phyloP scores from a whole-genome alignment of 2,797 vertebrate species.

The Halcyon leucocephala region DNA sequence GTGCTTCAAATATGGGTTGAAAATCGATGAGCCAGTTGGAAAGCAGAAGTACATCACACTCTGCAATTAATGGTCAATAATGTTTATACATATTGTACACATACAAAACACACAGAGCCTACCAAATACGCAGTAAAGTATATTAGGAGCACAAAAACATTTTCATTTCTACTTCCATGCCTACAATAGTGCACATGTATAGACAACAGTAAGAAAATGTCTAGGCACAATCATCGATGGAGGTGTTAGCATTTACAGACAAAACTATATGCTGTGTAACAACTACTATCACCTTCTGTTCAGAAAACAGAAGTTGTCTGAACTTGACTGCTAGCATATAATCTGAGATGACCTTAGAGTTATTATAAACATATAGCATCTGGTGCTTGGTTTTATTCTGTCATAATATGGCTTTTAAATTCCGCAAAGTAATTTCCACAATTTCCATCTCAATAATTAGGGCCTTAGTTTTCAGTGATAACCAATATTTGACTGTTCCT shows the following conservation, averaged over 20 bases:
- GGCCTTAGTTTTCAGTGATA: not conserved
- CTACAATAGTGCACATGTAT: not conserved
- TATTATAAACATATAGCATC: not conserved
- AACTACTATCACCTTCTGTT: not conserved
- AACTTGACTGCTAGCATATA: not conserved
- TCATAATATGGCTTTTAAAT: not conserved
- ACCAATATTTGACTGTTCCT: not conserved
- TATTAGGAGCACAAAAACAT: not conserved
- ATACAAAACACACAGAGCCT: not conserved
- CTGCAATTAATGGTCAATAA: not conserved
- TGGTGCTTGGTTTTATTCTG: not conserved
- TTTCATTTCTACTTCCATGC: not conserved
- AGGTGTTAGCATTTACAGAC: not conserved
- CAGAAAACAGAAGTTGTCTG: not conserved
- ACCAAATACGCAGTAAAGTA: not conserved
- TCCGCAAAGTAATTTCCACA: not conserved
- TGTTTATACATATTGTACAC: not conserved
- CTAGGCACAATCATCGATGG: not conserved
- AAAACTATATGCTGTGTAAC: not conserved
- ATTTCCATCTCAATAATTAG: not conserved
- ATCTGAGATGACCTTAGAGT: not conserved
- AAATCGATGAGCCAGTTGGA: not conserved
- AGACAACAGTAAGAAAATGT: not conserved
- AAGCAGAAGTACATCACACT: not conserved
- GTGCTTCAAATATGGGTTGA: not conserved